Evolutionary conservation across 1,140 invertebrate genomes (phyloP).

Genomic region (Philaenus spumarius): DNA sequence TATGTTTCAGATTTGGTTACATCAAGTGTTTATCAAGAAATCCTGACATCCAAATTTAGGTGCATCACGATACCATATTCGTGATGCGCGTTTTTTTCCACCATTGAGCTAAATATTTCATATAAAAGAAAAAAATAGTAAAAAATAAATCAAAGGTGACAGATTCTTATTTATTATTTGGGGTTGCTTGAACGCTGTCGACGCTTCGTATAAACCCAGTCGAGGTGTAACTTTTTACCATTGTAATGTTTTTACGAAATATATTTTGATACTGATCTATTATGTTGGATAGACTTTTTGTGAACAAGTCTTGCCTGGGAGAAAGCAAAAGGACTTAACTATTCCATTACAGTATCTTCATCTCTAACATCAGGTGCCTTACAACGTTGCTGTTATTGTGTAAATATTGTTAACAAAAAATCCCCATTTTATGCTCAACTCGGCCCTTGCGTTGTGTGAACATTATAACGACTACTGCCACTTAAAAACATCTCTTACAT

Average conservation of each 20-base stretch:
- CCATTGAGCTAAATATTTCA: slow-evolving; percentile 5
- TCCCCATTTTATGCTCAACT: no score
- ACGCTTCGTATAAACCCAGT: slow-evolving; percentile 8
- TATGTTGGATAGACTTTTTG: slow-evolving; percentile 15
- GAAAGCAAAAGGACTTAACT: not conserved
- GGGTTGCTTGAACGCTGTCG: slow-evolving; percentile 6
- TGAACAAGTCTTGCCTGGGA: slow-evolving; percentile 3
- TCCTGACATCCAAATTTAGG: no score
- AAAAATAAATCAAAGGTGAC: slow-evolving; percentile 4
- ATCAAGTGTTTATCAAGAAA: no score
- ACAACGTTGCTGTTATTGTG: not conserved
- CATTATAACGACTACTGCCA: no score
- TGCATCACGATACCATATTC: not conserved
- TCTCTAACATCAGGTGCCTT: slow-evolving; percentile 12
- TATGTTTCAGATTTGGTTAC: no score
- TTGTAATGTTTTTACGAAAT: slow-evolving; percentile 18
- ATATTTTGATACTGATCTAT: slow-evolving; percentile 17
- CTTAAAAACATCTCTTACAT: no score
- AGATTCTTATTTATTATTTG: slow-evolving; percentile 15
- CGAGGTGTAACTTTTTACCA: slow-evolving; percentile 11
- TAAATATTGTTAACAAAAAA: no score
- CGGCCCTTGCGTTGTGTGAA: no score
- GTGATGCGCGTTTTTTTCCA: slow-evolving; percentile 1
- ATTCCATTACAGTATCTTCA: slow-evolving; percentile 4
- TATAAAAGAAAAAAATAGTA: no score